phyloP scores from a whole-genome alignment of 2,888 invertebrate species.

The Pilophorus perplexus region DNA sequence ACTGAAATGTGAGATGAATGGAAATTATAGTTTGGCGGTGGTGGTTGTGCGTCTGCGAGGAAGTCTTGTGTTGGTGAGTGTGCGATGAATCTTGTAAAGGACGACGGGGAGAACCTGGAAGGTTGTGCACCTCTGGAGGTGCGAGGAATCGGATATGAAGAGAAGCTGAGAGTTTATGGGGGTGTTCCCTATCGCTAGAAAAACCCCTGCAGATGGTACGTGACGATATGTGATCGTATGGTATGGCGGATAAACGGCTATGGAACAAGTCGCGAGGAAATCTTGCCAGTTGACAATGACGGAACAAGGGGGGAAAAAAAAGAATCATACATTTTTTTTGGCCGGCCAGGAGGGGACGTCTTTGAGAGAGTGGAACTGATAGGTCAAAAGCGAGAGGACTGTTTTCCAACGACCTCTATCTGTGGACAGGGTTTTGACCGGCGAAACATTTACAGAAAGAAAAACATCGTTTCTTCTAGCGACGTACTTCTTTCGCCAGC shows the following conservation, averaged over 20 bases:
- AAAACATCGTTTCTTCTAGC: conserved; percentile 11
- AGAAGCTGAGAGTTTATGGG: conserved; percentile 18
- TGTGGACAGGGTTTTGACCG: conserved; percentile 5
- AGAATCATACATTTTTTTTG: no score
- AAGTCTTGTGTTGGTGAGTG: no score
- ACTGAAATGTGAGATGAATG: conserved; percentile 26
- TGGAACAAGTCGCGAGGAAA: background rate
- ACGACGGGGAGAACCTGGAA: conserved; percentile 5
- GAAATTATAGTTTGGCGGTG: no score
- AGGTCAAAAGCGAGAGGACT: conserved; percentile 20
- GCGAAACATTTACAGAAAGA: conserved; percentile 15
- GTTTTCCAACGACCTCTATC: conserved; percentile 12
- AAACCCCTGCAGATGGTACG: conserved; percentile 25
- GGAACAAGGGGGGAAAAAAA: background rate
- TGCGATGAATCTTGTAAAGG: no score
- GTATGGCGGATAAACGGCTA: background rate
- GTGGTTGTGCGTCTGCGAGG: no score
- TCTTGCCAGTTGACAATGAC: conserved; percentile 13
- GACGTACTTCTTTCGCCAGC: no score
- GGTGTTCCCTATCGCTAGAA: conserved; percentile 8
- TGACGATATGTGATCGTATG: conserved; percentile 26
- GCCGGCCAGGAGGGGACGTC: background rate
- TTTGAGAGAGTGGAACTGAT: conserved; percentile 24
- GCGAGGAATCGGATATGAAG: conserved; percentile 28
- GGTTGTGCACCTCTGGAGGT: conserved; percentile 24